These are phyloP conservation scores for Phyto melanocephala DNA, from an alignment of 2,888 invertebrate species.

Conservation along the genomic window DNA sequence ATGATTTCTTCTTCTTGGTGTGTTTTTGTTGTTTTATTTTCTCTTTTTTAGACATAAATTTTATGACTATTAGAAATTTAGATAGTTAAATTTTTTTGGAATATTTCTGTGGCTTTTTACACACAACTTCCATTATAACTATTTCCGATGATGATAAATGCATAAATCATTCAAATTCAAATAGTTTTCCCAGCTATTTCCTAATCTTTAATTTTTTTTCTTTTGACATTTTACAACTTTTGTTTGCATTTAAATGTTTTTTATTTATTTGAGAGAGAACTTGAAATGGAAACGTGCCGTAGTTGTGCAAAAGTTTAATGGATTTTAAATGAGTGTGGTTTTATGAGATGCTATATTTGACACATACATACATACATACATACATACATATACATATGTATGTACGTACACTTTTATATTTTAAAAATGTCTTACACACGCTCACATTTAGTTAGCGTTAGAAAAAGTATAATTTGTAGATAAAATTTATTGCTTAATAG, in stretches of 20 bases:
- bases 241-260: conserved; percentile 64
- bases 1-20: conserved; percentile 1
- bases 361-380: not conserved
- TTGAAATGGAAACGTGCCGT: conserved; percentile 9
- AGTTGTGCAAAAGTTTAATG: conserved; percentile 60
- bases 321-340: conserved; percentile 63
- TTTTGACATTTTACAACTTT: conserved; percentile 9
- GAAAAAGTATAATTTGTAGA: no score
- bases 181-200: conserved; percentile 40
- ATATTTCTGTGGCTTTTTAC: conserved; percentile 13
- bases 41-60: conserved; percentile 16
- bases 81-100: conserved; percentile 17
- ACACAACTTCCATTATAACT: conserved; percentile 32
- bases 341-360: conserved; percentile 25
- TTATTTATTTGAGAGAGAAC: not conserved
- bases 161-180: conserved; percentile 61
- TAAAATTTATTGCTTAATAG: no score
- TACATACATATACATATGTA: no score
- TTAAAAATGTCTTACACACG: no score
- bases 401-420: not conserved
- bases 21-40: not conserved
- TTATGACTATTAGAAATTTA: conserved; percentile 35
- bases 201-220: conserved; percentile 49
- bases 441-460: no score
- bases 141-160: conserved; percentile 62